Conservation (phyloP, 2,797 vertebrate genomes). For the Clarias pachynema region DNA sequence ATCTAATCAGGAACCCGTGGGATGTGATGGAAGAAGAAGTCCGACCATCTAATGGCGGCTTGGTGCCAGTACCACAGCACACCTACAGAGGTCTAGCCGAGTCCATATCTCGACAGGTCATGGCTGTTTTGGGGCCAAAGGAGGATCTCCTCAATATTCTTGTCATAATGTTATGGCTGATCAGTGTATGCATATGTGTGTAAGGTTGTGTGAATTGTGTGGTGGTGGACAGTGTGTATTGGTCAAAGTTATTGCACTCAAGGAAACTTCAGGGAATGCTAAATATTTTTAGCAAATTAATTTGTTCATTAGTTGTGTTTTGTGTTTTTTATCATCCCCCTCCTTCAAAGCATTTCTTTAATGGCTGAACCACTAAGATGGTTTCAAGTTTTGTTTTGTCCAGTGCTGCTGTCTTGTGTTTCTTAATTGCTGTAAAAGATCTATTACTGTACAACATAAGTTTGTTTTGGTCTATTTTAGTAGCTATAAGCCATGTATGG, state of each 20-base stretch:
- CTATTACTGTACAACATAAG: background rate
- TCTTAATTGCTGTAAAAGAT: background rate
- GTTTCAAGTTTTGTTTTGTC: background rate
- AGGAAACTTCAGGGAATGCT: background rate
- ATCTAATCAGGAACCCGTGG: too few species aligned
- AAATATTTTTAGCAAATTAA: background rate
- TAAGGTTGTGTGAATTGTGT: background rate
- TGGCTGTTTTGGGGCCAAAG: too few species aligned
- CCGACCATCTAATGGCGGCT: too few species aligned
- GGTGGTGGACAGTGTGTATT: background rate
- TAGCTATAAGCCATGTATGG: conserved; percentile 58
- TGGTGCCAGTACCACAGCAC: too few species aligned
- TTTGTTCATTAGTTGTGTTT: background rate
- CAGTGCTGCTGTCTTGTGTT: background rate
- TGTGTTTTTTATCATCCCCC: background rate
- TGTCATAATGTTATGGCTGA: too few species aligned
- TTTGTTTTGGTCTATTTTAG: conserved; percentile 3
- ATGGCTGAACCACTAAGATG: background rate
- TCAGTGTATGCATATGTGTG: background rate
- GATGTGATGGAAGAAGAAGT: too few species aligned
- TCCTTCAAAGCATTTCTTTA: too few species aligned
- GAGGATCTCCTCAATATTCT: too few species aligned
- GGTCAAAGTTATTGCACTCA: background rate
- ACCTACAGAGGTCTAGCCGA: too few species aligned
- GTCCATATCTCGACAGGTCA: too few species aligned